Conservation (phyloP, 92 coral and sea anemone genomes). For the Pocillopora meandrina region DNA sequence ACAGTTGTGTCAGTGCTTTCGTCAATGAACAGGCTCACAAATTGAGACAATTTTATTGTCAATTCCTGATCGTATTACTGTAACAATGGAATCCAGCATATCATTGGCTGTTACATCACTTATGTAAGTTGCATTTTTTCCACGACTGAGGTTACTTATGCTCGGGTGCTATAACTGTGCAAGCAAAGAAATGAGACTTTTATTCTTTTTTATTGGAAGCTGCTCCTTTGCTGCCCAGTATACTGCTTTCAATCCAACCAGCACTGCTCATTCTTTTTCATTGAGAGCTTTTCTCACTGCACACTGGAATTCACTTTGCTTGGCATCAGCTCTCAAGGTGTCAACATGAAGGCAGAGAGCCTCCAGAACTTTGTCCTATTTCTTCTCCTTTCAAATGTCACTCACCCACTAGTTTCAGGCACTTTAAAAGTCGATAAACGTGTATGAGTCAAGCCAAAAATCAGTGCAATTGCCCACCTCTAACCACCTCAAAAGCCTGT, state of each 20-base stretch:
- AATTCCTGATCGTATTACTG: conserved; percentile 36
- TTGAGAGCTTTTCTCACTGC: conserved; percentile 32
- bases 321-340: conserved; percentile 49
- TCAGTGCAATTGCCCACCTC: too few species aligned
- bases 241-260: conserved; percentile 43
- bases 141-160: conserved; percentile 36
- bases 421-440: too few species aligned
- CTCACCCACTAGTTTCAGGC: too few species aligned
- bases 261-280: conserved; percentile 49
- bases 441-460: too few species aligned
- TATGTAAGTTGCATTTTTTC: conserved; percentile 40
- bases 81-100: conserved; percentile 34
- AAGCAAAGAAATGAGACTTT: conserved; percentile 46
- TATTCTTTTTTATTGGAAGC: conserved; percentile 44
- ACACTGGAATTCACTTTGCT: neutral
- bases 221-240: conserved; percentile 49
- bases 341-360: neutral
- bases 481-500: too few species aligned
- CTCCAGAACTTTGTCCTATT: too few species aligned
- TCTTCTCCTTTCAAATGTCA: too few species aligned
- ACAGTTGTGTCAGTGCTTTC: conserved; percentile 29
- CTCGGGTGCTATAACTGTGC: conserved; percentile 42
- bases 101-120: conserved; percentile 43
- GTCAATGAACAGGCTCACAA: conserved; percentile 48
- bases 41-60: conserved; percentile 40